These are phyloP conservation scores for Exocentrus adspersus DNA, from an alignment of 2,888 invertebrate genomes.

Conservation along the genomic window DNA sequence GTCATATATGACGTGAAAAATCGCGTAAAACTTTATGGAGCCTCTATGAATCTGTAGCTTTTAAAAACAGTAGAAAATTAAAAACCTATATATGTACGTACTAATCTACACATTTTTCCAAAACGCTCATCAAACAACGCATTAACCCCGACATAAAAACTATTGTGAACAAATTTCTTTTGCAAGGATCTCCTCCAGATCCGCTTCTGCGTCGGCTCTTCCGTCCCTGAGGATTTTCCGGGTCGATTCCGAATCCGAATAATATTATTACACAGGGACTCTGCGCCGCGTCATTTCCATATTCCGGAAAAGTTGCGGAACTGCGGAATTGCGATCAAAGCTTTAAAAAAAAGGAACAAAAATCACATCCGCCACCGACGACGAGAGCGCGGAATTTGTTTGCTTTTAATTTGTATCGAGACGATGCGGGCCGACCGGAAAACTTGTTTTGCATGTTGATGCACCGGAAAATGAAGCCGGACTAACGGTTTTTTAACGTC, in stretches of 20 bases:
- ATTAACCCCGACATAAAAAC: too few species aligned
- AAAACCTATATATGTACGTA: too few species aligned
- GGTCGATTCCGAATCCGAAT: slow-evolving; percentile 51
- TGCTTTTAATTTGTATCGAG: slow-evolving; percentile 13
- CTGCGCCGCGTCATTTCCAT: slow-evolving; percentile 42
- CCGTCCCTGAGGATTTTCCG: slow-evolving; percentile 25
- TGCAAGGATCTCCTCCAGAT: too few species aligned
- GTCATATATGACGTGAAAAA: too few species aligned
- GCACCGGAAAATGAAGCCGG: background rate
- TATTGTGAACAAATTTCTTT: too few species aligned
- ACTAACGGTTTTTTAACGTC: slow-evolving; percentile 35
- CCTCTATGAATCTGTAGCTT: too few species aligned
- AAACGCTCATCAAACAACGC: too few species aligned
- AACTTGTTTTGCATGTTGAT: slow-evolving; percentile 4
- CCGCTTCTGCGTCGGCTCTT: background rate
- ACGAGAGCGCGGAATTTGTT: slow-evolving; percentile 6
- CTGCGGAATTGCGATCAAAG: slow-evolving; percentile 39
- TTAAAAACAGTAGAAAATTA: too few species aligned
- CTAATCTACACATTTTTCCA: too few species aligned
- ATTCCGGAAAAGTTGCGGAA: slow-evolving; percentile 46
- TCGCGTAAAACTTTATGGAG: too few species aligned
- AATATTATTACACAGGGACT: slow-evolving; percentile 47
- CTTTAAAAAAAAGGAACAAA: too few species aligned
- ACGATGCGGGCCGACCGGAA: background rate
- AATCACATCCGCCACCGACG: slow-evolving; percentile 6